These are phyloP conservation scores for Falco novaeseelandiae DNA, from an alignment of 2,797 vertebrate species.

Conservation along the genomic window DNA sequence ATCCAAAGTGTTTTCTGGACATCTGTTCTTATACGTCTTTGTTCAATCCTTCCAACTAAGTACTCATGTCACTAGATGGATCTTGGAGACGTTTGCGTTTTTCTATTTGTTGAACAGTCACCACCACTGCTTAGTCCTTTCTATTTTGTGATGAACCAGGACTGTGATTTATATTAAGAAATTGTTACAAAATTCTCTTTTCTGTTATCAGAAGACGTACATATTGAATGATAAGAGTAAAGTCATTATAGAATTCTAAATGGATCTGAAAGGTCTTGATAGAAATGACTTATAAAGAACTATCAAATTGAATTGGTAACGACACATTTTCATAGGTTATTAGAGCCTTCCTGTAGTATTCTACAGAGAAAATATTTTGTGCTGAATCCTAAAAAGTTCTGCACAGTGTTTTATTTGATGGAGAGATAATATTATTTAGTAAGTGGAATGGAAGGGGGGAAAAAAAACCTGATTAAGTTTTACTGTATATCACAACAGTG, in stretches of 20 bases:
- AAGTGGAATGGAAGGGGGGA: not conserved
- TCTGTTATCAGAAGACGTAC: not conserved
- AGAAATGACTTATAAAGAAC: not conserved
- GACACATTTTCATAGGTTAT: not conserved
- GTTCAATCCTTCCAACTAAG: not conserved
- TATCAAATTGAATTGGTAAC: not conserved
- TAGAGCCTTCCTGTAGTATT: not conserved
- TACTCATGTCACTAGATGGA: not conserved
- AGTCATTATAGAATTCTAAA: conserved; percentile 8
- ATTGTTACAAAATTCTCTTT: not conserved
- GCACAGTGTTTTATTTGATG: not conserved
- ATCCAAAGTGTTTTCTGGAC: not conserved
- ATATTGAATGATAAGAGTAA: not conserved
- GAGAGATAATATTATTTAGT: not conserved
- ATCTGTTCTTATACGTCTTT: not conserved
- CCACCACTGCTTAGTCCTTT: not conserved
- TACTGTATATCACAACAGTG: not conserved
- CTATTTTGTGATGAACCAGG: not conserved
- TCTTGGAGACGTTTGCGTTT: not conserved
- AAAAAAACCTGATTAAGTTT: not conserved
- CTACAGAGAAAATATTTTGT: not conserved
- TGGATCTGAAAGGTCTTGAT: not conserved
- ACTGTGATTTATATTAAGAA: not conserved
- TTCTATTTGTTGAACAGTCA: not conserved
- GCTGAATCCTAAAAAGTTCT: not conserved